phyloP scores from a whole-genome alignment of 30 jellyfish, hydroid and myxozoan species.

The Chironex yamaguchii region DNA sequence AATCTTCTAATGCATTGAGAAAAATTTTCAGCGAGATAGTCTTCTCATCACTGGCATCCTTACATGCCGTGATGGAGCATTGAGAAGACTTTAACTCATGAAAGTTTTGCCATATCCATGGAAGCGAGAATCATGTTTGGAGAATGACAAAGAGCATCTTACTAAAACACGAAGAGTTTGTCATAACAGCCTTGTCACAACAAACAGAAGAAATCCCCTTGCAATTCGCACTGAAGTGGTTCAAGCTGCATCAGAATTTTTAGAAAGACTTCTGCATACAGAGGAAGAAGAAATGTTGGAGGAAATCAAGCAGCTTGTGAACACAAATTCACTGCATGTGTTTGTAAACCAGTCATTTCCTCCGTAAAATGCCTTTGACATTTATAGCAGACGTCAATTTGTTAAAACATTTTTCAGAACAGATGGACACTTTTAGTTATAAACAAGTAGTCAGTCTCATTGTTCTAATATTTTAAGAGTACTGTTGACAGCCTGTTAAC shows the following conservation, averaged over 20 bases:
- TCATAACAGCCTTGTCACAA: constrained; percentile 8
- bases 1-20: constrained; percentile 21
- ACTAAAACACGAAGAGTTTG: constrained; percentile 28
- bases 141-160: constrained; percentile 47
- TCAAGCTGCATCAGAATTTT: constrained; percentile 36
- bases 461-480: neutral
- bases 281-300: constrained; percentile 34
- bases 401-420: neutral
- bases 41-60: neutral
- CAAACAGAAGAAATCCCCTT: constrained; percentile 29
- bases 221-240: constrained; percentile 58
- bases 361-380: constrained; percentile 39
- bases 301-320: constrained; percentile 31
- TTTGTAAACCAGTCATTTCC: too few species aligned
- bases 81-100: neutral
- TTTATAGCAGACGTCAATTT: neutral
- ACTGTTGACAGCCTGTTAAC: constrained; percentile 20
- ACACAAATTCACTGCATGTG: constrained; percentile 6
- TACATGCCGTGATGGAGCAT: neutral
- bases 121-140: neutral
- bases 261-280: constrained; percentile 46
- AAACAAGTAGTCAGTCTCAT: neutral
- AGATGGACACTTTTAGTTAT: constrained; percentile 8
- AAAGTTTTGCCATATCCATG: neutral
- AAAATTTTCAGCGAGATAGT: neutral